Conservation (phyloP, 2,797 vertebrate genomes). For the Pangasius larnaudii region DNA sequence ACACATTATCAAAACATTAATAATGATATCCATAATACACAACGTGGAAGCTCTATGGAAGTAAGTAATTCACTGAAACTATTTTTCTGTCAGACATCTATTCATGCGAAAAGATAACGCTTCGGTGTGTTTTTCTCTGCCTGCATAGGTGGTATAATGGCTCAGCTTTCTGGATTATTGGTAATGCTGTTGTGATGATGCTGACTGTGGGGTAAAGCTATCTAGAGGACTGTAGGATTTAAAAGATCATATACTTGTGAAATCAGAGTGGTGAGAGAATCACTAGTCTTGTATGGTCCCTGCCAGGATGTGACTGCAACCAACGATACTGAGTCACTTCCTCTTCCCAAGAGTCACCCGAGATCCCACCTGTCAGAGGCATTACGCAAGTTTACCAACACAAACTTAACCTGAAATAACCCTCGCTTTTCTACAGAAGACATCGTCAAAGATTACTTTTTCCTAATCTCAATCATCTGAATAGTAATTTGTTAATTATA, state of each 20-base stretch:
- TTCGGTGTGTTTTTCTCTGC: not conserved
- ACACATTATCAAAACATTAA: conserved; percentile 3
- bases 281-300: conserved; percentile 52
- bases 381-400: conserved; percentile 37
- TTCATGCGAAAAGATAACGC: not conserved
- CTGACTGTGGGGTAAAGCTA: not conserved
- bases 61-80: too few relatives aligned
- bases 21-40: not conserved
- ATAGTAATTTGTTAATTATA: not conserved
- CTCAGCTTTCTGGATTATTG: not conserved
- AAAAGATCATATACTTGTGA: conserved; percentile 4
- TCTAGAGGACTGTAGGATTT: not conserved
- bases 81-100: not conserved
- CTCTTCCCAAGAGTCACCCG: conserved; percentile 63
- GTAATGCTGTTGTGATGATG: not conserved
- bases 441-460: not conserved
- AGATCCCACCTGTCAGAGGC: conserved; percentile 42
- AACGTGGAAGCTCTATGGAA: not conserved
- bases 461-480: not conserved
- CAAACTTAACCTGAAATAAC: conserved; percentile 29
- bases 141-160: not conserved
- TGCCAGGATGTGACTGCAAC: conserved; percentile 72
- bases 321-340: conserved; percentile 76
- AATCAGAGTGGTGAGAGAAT: conserved; percentile 56
- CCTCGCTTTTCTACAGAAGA: not conserved